These are phyloP conservation scores for Menidia menidia DNA, from an alignment of 2,797 vertebrate species.

Conservation along the genomic window DNA sequence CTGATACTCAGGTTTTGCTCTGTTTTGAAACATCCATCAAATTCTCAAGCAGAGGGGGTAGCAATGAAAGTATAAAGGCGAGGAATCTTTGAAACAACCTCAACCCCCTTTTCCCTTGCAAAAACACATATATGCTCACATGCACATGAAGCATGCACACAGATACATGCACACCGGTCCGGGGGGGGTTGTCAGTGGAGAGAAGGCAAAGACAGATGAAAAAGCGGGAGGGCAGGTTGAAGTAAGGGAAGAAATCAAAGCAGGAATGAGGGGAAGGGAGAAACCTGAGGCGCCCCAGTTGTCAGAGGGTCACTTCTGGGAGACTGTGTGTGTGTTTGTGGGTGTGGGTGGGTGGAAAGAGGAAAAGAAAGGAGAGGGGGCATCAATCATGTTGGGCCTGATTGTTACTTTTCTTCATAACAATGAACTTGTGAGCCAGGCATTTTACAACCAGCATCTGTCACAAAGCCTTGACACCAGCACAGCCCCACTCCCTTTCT, in stretches of 20 bases:
- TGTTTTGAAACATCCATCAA: constrained; percentile 72
- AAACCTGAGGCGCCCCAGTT: constrained; percentile 26
- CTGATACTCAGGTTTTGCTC: constrained; percentile 57
- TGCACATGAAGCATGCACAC: not conserved
- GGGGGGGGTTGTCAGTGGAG: constrained; percentile 40
- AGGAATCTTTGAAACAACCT: constrained; percentile 41
- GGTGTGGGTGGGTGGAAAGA: constrained; percentile 17
- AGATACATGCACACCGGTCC: constrained; percentile 31
- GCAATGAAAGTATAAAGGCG: constrained; percentile 47
- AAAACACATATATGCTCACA: constrained; percentile 35
- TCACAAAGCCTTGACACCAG: constrained; percentile 67
- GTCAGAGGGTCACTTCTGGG: constrained; percentile 49
- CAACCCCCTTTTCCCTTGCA: not conserved
- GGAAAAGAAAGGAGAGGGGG: constrained; percentile 36
- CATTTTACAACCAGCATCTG: constrained; percentile 72
- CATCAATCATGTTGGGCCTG: constrained; percentile 68
- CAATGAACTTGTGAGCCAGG: constrained; percentile 73
- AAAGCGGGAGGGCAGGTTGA: constrained; percentile 33
- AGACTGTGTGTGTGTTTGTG: constrained; percentile 20
- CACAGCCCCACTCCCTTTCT: constrained; percentile 56
- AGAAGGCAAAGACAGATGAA: constrained; percentile 57
- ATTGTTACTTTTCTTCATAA: constrained; percentile 59
- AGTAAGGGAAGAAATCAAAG: constrained; percentile 39
- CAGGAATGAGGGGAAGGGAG: constrained; percentile 9
- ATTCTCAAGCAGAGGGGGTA: constrained; percentile 50